phyloP scores from a whole-genome alignment of 2,888 invertebrate species.

The Leptinotarsa peninsularis region DNA sequence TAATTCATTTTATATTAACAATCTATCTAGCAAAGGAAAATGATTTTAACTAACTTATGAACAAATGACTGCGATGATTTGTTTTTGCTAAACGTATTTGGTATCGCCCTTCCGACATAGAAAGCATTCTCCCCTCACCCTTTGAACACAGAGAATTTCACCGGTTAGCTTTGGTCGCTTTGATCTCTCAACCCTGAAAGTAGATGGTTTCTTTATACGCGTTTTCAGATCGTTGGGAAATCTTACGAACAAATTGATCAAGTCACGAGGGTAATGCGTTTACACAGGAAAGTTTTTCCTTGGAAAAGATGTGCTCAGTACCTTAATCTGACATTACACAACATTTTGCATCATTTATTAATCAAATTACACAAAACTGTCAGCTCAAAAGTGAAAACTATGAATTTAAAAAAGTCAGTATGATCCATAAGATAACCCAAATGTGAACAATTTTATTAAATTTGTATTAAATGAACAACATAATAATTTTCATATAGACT shows the following conservation, averaged over 20 bases:
- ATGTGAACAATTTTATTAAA: too few relatives aligned
- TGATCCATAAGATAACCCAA: too few relatives aligned
- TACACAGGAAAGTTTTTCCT: not conserved
- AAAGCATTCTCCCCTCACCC: slow-evolving; percentile 26
- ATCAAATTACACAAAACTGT: too few relatives aligned
- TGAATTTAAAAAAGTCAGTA: too few relatives aligned
- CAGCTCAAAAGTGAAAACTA: too few relatives aligned
- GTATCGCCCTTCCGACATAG: slow-evolving; percentile 26
- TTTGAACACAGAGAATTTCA: slow-evolving; percentile 39
- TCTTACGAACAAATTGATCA: slow-evolving; percentile 26
- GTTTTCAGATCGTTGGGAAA: slow-evolving; percentile 14
- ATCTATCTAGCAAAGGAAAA: not conserved
- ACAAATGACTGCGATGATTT: slow-evolving; percentile 31
- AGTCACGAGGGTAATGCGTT: slow-evolving; percentile 7
- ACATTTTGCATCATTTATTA: too few relatives aligned
- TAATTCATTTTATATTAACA: not conserved
- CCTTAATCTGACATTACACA: too few relatives aligned
- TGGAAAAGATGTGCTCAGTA: too few relatives aligned
- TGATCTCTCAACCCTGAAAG: slow-evolving; percentile 40
- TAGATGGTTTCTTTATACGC: slow-evolving; percentile 32
- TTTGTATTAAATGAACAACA: too few relatives aligned
- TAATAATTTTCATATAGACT: too few relatives aligned
- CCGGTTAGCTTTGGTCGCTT: slow-evolving; percentile 36
- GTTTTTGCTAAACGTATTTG: slow-evolving; percentile 31
- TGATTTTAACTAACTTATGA: slow-evolving; percentile 30